Base-by-base conservation (phyloP, 2,113 vertebrate genomes). In the Melierax canorus region DNA sequence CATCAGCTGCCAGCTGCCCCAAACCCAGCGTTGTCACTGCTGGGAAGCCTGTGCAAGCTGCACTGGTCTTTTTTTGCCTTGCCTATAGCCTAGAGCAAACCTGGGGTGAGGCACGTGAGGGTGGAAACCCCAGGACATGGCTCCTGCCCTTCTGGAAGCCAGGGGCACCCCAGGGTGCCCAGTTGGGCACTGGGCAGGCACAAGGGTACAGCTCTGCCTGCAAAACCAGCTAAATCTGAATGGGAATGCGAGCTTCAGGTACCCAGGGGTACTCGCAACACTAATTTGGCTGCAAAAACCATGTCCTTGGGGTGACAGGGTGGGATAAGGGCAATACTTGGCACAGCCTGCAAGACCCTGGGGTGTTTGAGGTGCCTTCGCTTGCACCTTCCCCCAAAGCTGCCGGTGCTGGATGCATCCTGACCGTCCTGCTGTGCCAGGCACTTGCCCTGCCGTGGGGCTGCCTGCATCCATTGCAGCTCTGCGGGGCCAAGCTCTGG, bases 281-380 rank as follows among this genome's bases (percentile, higher is more conserved):
- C 20, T 12, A 7, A 38, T 45, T 11, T 23, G 59, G 39, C 23
- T 18, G 50, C 11, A 29, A 12, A 74, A 51, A 4, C 17, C 0
- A 0, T 10, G 32, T 17, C n/a, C 29, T 38, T 32, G 56, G 24
- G 11, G 45, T 83, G 45, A 10, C n/a, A 32, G 45, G 36, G 41
- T 36, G 45, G 51, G 84, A 18, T 50, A 10, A 46, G 16, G 62
- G 46, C 34, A 21, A 2, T 22, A 45, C 36, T 26, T 14, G 53
- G 20, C 24, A 50, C 32, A 59, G 30, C 53, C 18, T 7, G 0
- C 0, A 16, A 29, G 55, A 51, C 26, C 7, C 26, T 1, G 9
- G 8, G 12, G 21, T 48, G 6, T 68, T 58, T 5, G 14, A 64
- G 32, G 48, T 55, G 22, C 29, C 58, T 67, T 29, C 9, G 20